Evolutionary conservation across 2,797 vertebrate genomes (phyloP), one percentile per base, ranked within the genome.

Genomic region (Gephyroberyx darwinii): DNA sequence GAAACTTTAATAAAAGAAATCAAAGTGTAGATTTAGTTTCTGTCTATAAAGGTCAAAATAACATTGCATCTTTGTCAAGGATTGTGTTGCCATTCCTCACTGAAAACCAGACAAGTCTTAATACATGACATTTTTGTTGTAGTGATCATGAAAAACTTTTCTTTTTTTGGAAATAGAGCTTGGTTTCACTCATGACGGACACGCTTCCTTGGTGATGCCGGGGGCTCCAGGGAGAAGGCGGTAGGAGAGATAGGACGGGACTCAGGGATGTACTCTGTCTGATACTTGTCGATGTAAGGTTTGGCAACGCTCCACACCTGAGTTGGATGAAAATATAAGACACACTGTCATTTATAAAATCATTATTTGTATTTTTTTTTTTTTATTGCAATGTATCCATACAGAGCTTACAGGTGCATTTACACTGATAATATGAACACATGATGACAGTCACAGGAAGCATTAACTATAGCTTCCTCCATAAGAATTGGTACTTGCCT

Each of bases 221-320:
- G 92, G 22, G 84, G 77, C 9, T 95, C 95, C 88, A 99, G 90
- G 52, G 95, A 96, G 82, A 98, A 99, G 77, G 97, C 96, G 0
- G 98, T 99, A 1, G 98, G 98, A 71, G 97, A 99, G 83, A 89
- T 48, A 0, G 98, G 97, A 0, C 94, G 92, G 60, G 96, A 97
- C 86, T 98, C 97, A 0, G 96, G 98, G 86, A 99, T 93, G 68
- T 95, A 95, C 79, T 98, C 96, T 13, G 91, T 92, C 88, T 93
- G 93, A 83, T 99, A 99, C 86, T 97, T 98, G 60, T 99, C 96
- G 41, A 99, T 99, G 83, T 99, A 99, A 3, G 98, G 98, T 33
- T 89, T 74, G 69, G 96, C 97, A 43, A 99, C 96, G 17, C 94
- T 79, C 97, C 98, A 99, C 68, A 99, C 96, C 98, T 99, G 88